Base-by-base conservation (phyloP, 2,888 invertebrate genomes). In the Sarcophaga caerulescens region DNA sequence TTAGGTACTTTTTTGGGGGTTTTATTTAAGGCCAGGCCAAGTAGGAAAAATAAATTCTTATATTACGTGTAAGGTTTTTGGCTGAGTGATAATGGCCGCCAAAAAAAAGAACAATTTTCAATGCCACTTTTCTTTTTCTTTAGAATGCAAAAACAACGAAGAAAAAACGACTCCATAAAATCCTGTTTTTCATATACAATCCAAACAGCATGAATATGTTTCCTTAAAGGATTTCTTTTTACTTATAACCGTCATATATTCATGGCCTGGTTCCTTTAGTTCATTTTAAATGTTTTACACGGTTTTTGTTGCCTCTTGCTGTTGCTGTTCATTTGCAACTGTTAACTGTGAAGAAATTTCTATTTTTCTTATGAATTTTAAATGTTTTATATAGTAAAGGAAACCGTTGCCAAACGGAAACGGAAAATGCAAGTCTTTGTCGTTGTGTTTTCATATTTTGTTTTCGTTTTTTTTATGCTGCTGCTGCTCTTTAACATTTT, bases 351-450 rank as follows among this genome's bases (percentile, higher is more conserved):
- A 3, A 4, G n/a, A 17, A 57, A 57, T 62, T 82, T 35, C 19
- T 69, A 65, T 45, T 81, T 21, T 66, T 59, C 44, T n/a, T 47
- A 57, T 14, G 23, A 25, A 45, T 75, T 59, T 52, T 35, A 35
- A 35, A 23, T 59, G 23, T 59, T 66, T 71, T 65, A 11, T 77
- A 70, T 45, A 63, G 73, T 63, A n/a, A 81, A 86, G 77, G 83
- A 84, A 80, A 78, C 73, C 74, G 70, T 83, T 81, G 80, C 83
- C 10, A 47, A 73, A 68, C 85, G 85, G 85, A 85, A 85, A 83
- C 85, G 85, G 85, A n/a, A 83, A 85, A 82, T 85, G 81, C 79
- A 85, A 79, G 78, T 66, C 70, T 85, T 85, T 85, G 78, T 79
- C 65, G 59, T 77, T 60, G 23, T 68, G 60, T 44, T 77, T 76